Evolutionary conservation across 2,888 invertebrate genomes (phyloP).

Genomic region (Rapana venosa): DNA sequence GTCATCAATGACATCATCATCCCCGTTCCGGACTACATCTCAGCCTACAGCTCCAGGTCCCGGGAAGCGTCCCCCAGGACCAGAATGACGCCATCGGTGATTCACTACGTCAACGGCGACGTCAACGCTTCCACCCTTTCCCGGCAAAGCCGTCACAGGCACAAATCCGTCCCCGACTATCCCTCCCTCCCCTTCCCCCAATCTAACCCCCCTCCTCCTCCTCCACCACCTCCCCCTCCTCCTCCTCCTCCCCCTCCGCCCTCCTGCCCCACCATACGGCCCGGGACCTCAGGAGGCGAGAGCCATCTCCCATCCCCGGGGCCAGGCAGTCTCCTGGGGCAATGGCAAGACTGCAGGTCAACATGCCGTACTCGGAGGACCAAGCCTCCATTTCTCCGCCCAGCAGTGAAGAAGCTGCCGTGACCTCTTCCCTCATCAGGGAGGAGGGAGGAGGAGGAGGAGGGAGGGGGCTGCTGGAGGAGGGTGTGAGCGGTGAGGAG

Average conservation of each 20-base stretch:
- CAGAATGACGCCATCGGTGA: background rate
- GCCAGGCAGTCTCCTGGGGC: background rate
- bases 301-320: background rate
- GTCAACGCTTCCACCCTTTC: background rate
- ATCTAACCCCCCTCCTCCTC: background rate
- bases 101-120: conserved; percentile 29
- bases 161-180: background rate
- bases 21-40: background rate
- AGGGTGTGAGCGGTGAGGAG: conserved; percentile 38
- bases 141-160: background rate
- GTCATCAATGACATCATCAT: background rate
- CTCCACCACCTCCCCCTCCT: background rate
- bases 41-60: background rate
- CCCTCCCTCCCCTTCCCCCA: background rate
- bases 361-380: background rate
- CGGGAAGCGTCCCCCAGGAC: background rate
- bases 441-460: background rate
- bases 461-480: conserved; percentile 32
- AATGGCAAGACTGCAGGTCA: background rate
- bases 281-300: background rate
- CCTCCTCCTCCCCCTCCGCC: background rate
- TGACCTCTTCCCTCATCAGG: background rate
- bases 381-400: background rate
- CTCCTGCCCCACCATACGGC: background rate
- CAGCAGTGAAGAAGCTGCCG: background rate